Conservation (phyloP, 2,797 vertebrate species). For the Astyanax mexicanus region DNA sequence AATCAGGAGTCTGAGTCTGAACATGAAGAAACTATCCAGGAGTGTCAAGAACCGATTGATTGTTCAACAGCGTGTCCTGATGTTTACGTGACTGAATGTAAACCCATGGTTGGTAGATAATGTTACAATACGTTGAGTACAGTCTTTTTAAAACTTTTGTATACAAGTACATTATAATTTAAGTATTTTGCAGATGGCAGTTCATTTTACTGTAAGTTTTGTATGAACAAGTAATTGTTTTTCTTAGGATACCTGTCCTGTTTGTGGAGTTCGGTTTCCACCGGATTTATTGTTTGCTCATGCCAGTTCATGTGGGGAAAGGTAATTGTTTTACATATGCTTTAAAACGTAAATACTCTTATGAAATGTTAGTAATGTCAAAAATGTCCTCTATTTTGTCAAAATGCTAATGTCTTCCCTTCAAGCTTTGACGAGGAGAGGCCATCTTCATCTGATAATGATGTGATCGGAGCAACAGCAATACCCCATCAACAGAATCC, state of each 20-base stretch:
- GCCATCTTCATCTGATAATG: not conserved
- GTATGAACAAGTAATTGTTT: not conserved
- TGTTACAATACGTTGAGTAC: conserved; percentile 11
- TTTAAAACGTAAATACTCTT: not conserved
- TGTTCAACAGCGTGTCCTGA: conserved; percentile 7
- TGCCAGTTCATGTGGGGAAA: not conserved
- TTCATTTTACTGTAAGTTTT: too few relatives aligned
- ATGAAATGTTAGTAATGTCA: not conserved
- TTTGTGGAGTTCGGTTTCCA: conserved; percentile 13
- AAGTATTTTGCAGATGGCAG: too few relatives aligned
- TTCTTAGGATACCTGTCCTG: conserved; percentile 13
- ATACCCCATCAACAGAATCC: not conserved
- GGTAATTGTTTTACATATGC: not conserved
- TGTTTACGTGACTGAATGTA: conserved; percentile 8
- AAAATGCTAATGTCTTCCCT: not conserved
- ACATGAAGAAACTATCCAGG: too few relatives aligned
- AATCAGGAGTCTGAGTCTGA: too few relatives aligned
- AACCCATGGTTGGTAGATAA: conserved; percentile 11
- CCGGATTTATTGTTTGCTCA: conserved; percentile 9
- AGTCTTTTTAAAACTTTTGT: too few relatives aligned
- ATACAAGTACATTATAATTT: too few relatives aligned
- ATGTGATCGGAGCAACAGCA: not conserved
- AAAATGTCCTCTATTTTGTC: not conserved
- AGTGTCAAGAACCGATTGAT: not conserved
- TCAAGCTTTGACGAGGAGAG: not conserved